Conservation (phyloP, 2,888 invertebrate genomes). For the Phasia obesa region DNA sequence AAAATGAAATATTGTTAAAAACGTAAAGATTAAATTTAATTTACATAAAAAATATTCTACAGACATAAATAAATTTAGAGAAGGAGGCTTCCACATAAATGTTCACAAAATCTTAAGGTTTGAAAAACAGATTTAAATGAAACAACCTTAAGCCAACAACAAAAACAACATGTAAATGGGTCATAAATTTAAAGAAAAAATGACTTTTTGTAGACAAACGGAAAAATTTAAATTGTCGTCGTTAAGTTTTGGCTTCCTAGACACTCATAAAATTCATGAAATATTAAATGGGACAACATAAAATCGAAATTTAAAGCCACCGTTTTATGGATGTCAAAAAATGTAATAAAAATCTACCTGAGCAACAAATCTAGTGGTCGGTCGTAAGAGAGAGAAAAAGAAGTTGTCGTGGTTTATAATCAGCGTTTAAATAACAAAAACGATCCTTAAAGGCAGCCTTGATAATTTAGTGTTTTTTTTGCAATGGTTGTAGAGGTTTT, state of each 20-base stretch:
- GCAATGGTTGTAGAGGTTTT: too few relatives aligned
- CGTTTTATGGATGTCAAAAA: conserved; percentile 56
- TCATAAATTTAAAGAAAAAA: conserved; percentile 3
- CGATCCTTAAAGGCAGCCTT: neutral
- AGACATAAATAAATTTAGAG: neutral
- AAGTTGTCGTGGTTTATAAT: neutral
- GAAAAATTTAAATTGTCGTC: too few relatives aligned
- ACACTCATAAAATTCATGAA: conserved; percentile 14
- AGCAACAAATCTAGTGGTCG: conserved; percentile 23
- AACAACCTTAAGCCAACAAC: neutral
- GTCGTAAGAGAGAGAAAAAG: conserved; percentile 16
- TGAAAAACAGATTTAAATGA: conserved; percentile 15
- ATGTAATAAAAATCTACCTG: conserved; percentile 53
- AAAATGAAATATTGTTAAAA: neutral
- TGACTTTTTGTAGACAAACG: neutral
- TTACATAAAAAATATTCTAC: conserved; percentile 30
- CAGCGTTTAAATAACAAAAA: neutral
- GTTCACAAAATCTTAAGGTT: conserved; percentile 18
- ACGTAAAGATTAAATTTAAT: conserved; percentile 14
- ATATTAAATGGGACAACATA: conserved; percentile 41
- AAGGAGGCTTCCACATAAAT: neutral
- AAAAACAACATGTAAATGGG: neutral
- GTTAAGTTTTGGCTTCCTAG: neutral
- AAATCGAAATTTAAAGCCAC: conserved; percentile 60
- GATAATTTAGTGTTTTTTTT: too few relatives aligned